Evolutionary conservation across 2,113 vertebrate genomes (phyloP).

Genomic region (Perca flavescens): DNA sequence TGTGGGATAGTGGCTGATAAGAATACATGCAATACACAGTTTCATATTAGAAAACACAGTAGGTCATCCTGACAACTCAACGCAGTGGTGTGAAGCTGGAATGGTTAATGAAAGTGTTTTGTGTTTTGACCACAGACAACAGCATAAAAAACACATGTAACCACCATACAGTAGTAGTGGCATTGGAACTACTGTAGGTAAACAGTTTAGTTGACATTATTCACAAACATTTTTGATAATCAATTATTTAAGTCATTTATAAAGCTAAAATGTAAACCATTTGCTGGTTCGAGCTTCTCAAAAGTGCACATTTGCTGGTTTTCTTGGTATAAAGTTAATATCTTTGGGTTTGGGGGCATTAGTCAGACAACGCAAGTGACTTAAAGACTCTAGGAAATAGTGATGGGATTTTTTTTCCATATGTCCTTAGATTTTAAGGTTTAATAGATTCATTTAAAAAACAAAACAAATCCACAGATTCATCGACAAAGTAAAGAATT

Average conservation of each 20-base stretch:
- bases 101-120: constrained; percentile 21
- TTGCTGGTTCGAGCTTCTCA: not conserved
- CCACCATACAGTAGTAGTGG: not conserved
- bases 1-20: constrained; percentile 61
- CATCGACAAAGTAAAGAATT: not conserved
- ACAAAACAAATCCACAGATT: not conserved
- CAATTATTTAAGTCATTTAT: not conserved
- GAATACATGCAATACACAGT: constrained; percentile 49
- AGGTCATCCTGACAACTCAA: constrained; percentile 40
- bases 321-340: not conserved
- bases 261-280: not conserved
- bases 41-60: constrained; percentile 74
- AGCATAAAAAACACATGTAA: not conserved
- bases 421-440: not conserved
- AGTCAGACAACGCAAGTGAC: not conserved
- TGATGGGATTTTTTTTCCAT: not conserved
- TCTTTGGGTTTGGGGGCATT: not conserved
- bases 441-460: not conserved
- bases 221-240: not conserved
- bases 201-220: not conserved
- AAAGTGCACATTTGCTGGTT: not conserved
- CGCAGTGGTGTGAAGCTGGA: constrained; percentile 18
- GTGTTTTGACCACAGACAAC: not conserved
- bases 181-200: not conserved
- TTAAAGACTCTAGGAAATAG: not conserved